Conservation (phyloP, 2,113 vertebrate genomes). For the Mastomys coucha region DNA sequence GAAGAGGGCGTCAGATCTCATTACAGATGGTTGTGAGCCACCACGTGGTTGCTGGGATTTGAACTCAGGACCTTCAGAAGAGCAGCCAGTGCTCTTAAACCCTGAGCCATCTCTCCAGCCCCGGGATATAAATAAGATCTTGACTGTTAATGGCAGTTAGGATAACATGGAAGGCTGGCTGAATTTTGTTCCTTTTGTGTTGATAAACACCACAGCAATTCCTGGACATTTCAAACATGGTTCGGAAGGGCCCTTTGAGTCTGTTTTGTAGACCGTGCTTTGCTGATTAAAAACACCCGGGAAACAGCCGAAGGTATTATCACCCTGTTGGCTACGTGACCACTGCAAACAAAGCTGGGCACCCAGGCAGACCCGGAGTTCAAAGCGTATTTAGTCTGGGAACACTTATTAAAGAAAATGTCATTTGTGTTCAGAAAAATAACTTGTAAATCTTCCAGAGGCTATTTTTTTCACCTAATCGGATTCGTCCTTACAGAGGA, state of each 20-base stretch:
- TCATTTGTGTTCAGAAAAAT: slow-evolving; percentile 86
- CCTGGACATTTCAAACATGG: slow-evolving; percentile 76
- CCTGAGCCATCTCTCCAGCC: too few relatives aligned
- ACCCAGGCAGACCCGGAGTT: slow-evolving; percentile 85
- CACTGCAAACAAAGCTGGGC: slow-evolving; percentile 81
- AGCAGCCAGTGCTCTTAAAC: too few relatives aligned
- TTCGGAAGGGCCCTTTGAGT: slow-evolving; percentile 78
- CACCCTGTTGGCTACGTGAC: slow-evolving; percentile 83
- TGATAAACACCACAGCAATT: slow-evolving; percentile 78
- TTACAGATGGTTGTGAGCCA: too few relatives aligned
- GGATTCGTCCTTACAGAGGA: slow-evolving; percentile 83
- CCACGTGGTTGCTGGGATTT: too few relatives aligned
- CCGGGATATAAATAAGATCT: not conserved
- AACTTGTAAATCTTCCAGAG: slow-evolving; percentile 86
- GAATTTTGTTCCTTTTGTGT: slow-evolving; percentile 72
- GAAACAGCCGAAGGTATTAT: slow-evolving; percentile 83
- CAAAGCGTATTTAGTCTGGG: slow-evolving; percentile 87
- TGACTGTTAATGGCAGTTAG: slow-evolving; percentile 52
- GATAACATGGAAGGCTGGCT: slow-evolving; percentile 69
- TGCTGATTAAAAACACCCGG: slow-evolving; percentile 88
- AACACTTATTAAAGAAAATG: slow-evolving; percentile 86
- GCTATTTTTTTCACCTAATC: slow-evolving; percentile 87
- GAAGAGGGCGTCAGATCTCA: too few relatives aligned
- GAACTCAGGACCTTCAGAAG: too few relatives aligned
- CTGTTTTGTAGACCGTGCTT: slow-evolving; percentile 81